phyloP scores from a whole-genome alignment of 2,113 vertebrate genomes.

The Plotosus lineatus region DNA sequence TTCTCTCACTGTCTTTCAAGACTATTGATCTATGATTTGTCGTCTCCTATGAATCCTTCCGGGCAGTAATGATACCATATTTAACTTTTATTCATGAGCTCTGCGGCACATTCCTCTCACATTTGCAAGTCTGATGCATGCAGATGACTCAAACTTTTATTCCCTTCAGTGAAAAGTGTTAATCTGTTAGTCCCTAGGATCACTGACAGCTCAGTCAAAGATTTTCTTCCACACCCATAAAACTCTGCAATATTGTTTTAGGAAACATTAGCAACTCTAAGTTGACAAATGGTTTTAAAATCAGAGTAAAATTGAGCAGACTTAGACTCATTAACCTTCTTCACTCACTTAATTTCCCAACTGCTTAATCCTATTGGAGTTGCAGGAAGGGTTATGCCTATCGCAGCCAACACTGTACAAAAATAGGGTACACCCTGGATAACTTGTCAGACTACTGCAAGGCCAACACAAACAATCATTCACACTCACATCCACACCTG shows the following conservation, averaged over 20 bases:
- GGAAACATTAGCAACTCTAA: neutral
- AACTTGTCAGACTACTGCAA: no score
- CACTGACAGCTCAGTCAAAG: neutral
- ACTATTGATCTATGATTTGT: slow-evolving; percentile 55
- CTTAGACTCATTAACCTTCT: no score
- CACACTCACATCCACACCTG: no score
- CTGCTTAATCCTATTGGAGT: no score
- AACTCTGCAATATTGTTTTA: neutral
- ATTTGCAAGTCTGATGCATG: slow-evolving; percentile 71
- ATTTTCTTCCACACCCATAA: neutral
- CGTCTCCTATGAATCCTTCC: slow-evolving; percentile 43
- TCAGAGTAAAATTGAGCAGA: neutral
- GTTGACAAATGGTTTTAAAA: neutral
- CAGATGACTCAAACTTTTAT: slow-evolving; percentile 52
- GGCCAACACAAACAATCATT: no score
- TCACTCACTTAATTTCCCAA: no score
- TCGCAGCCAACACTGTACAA: no score
- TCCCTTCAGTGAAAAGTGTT: slow-evolving; percentile 42
- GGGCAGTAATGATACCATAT: slow-evolving; percentile 54
- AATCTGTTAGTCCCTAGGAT: neutral
- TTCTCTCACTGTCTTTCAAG: slow-evolving; percentile 57
- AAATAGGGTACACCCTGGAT: no score
- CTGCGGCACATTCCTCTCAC: slow-evolving; percentile 52
- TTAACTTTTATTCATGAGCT: slow-evolving; percentile 70
- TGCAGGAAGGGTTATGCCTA: no score